Base-by-base conservation (phyloP, 1,140 invertebrate genomes). In the Pemphigus obesinymphae region DNA sequence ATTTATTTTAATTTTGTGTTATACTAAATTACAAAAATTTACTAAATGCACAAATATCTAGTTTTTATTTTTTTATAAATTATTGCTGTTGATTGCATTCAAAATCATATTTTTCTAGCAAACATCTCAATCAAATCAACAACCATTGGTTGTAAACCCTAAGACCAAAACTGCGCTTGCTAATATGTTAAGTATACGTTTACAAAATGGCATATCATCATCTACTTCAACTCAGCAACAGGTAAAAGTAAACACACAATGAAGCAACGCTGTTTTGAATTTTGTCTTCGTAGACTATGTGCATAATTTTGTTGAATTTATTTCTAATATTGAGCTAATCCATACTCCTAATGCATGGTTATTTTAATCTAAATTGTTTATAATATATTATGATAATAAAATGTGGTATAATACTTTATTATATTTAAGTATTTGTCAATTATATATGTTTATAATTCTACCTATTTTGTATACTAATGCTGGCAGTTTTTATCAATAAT, bases 131-230 rank as follows among this genome's bases (percentile, higher is more conserved):
- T 61, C 76, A 80, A 80, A 58, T 55, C 85, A 85, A 68, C 86
- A 87, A 82, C 85, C 83, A 13, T 84, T 85, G 29, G 84, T 86
- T n/a, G 93, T 96, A 45, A 96, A 95, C 86, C 91, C 95, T 0
- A 96, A 96, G 87, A 97, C 96, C 8, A 98, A 98, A 89, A 97
- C 96, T 1, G 96, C 96, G 0, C 88, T 99, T 29, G 96, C 96
- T 10, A 97, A 97, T 87, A 95, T 98, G 92, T 88, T 98, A 68
- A 97, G 93, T 84, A 97, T 92, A 85, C 90, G 96, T 61, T 88
- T 97, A 45, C 93, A 95, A 86, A 89, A 90, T 73, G 89, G 89
- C 50, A 87, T 84, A 68, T 78, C 72, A 40, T 66, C 82, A 29
- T 82, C 45, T 26, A 73, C 82, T 17, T 55, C 48, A 55, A 50